Percentiles rank a stretch among this genome's conserved stretches.
These are phyloP conservation scores for Peromyscus leucopus DNA, from an alignment of 2,113 vertebrate genomes.

Conservation along the genomic window DNA sequence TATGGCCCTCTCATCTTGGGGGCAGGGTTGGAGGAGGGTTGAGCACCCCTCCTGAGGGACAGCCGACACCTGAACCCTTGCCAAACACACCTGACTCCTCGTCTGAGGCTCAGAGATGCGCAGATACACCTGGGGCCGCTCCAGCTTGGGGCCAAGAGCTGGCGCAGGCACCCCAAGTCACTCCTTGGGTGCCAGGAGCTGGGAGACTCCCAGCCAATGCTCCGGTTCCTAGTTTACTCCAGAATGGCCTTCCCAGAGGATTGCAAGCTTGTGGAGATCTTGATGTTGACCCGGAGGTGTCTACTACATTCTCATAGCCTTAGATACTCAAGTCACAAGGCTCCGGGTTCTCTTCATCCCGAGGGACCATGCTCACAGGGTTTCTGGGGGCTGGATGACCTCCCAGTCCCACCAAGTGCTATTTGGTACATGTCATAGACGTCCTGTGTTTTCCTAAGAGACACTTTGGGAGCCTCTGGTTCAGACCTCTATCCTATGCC, in stretches of 20 bases:
- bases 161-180: not conserved
- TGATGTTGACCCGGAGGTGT: not conserved
- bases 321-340: not conserved
- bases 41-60: not conserved
- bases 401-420: not conserved
- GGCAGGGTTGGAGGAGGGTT: not conserved
- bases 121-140: not conserved
- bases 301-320: not conserved
- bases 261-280: not conserved
- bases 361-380: not conserved
- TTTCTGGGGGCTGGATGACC: not conserved
- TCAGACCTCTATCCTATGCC: not conserved
- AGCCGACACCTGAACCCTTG: conserved; percentile 20
- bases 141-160: not conserved
- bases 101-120: not conserved
- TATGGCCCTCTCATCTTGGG: conserved; percentile 53
- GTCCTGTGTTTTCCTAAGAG: not conserved
- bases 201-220: not conserved
- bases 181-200: not conserved
- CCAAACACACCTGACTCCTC: conserved; percentile 29
- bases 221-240: not conserved
- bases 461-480: not conserved
- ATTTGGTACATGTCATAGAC: not conserved
- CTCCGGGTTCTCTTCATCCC: not conserved
- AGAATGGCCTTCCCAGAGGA: not conserved